Conservation (phyloP, 2,888 invertebrate species). For the Dasypogon diadema region DNA sequence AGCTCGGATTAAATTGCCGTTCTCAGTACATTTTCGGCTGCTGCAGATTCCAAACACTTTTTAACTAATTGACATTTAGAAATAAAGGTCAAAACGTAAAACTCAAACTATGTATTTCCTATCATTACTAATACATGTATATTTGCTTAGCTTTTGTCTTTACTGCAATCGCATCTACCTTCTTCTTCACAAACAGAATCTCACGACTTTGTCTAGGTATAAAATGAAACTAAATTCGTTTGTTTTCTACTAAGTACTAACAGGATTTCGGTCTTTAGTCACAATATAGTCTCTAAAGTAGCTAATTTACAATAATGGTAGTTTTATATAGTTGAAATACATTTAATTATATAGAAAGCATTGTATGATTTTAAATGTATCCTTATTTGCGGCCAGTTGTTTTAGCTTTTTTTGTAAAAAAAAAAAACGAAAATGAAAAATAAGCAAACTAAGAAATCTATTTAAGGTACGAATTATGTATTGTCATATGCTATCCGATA, state of each 20-base stretch:
- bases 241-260: too few species aligned
- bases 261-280: not conserved
- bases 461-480: slow-evolving; percentile 40
- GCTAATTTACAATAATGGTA: slow-evolving; percentile 24
- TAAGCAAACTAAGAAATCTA: slow-evolving; percentile 32
- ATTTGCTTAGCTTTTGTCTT: slow-evolving; percentile 26
- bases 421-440: not conserved
- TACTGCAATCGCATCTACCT: too few species aligned
- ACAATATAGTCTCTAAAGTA: slow-evolving; percentile 9
- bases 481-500: slow-evolving; percentile 40
- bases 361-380: not conserved
- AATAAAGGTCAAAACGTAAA: not conserved
- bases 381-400: not conserved
- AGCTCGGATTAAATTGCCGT: not conserved
- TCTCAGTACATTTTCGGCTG: not conserved
- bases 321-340: slow-evolving; percentile 15
- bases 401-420: too few species aligned
- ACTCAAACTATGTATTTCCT: slow-evolving; percentile 1
- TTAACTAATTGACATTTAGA: slow-evolving; percentile 35
- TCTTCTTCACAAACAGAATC: not conserved
- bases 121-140: not conserved
- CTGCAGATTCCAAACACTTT: slow-evolving; percentile 14
- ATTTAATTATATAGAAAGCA: slow-evolving; percentile 9
- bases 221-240: slow-evolving; percentile 30
- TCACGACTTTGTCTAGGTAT: slow-evolving; percentile 5